Conservation (phyloP, 2,797 vertebrate genomes). For the Molossus alvarezi region DNA sequence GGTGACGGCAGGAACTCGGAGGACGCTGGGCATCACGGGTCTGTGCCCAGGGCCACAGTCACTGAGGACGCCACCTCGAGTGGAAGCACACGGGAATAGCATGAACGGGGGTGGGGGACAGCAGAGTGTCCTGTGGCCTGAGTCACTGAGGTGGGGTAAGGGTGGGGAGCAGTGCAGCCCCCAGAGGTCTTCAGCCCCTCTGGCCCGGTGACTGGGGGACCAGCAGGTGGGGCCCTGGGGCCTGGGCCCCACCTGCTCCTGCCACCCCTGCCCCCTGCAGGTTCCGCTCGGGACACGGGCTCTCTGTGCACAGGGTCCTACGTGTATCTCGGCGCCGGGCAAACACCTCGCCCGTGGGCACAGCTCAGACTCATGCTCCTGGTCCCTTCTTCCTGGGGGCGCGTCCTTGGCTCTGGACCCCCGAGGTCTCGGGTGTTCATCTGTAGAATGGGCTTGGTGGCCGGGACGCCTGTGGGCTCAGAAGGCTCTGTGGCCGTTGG, state of each 20-base stretch:
- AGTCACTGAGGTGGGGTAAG: not conserved
- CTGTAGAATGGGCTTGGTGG: not conserved
- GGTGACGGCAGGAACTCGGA: too few relatives aligned
- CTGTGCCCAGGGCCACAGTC: too few relatives aligned
- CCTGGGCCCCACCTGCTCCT: not conserved
- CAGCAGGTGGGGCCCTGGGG: not conserved
- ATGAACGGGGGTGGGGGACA: accelerated
- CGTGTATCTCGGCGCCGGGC: accelerated
- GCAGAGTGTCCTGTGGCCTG: not conserved
- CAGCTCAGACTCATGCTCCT: accelerated
- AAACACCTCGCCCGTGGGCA: accelerated
- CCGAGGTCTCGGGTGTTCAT: not conserved
- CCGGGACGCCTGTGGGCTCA: too few relatives aligned
- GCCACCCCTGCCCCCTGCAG: not conserved
- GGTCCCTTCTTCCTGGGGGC: not conserved
- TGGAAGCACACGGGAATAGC: not conserved
- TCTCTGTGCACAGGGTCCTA: not conserved
- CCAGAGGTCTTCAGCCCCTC: not conserved
- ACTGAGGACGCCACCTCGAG: accelerated
- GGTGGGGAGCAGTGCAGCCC: accelerated
- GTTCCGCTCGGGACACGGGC: not conserved
- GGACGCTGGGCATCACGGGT: accelerated
- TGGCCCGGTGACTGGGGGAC: accelerated
- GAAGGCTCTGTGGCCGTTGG: not conserved
- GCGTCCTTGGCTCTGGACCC: not conserved